Base-by-base conservation (phyloP, 2,888 invertebrate species). In the Stenodera caucasica region DNA sequence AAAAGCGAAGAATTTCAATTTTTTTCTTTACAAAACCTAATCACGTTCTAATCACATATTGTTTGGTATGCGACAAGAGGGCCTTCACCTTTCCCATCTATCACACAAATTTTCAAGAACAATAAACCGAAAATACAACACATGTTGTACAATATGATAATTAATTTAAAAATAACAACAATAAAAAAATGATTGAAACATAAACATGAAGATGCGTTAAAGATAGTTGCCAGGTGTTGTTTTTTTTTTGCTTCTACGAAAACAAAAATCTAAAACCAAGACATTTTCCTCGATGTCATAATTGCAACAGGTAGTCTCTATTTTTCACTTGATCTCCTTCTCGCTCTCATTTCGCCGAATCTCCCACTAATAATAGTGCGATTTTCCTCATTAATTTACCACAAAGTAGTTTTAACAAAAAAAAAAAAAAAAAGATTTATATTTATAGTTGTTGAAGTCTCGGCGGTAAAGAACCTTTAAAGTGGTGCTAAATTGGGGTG, bases 71-170 rank as follows among this genome's bases (percentile, higher is more conserved):
- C 18, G 18, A 1, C 2, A 33, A 33, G 11, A 45, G 45, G 45
- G 21, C 45, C 21, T 45, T 45, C 21, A 45, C 45, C 45, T 45
- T 21, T 45, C n/a, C n/a, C n/a, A n/a, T n/a, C n/a, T n/a, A n/a
- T n/a, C 14, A 4, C 7, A 14, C n/a, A 37, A 2, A 15, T 37
- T 15, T 45, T 45, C 21, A 45, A 45, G 11, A 45, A 18, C 2
- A 15, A 37, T 37, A 37, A 37, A 37, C 15, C 1, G 15, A 1
- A 15, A 37, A 15, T 15, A 21, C 21, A 21, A 45, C 45, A 45
- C 6, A 45, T 45, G 45, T 45, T 45, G 21, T 26, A n/a, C n/a
- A 5, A 7, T 26, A 26, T 26, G 7, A 26, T 26, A 7, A 45
- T 45, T 18, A 18, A 45, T 26, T 3, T 45, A 45, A 45, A 21